phyloP scores from a whole-genome alignment of 2,113 vertebrate genomes.

The Puma concolor region DNA sequence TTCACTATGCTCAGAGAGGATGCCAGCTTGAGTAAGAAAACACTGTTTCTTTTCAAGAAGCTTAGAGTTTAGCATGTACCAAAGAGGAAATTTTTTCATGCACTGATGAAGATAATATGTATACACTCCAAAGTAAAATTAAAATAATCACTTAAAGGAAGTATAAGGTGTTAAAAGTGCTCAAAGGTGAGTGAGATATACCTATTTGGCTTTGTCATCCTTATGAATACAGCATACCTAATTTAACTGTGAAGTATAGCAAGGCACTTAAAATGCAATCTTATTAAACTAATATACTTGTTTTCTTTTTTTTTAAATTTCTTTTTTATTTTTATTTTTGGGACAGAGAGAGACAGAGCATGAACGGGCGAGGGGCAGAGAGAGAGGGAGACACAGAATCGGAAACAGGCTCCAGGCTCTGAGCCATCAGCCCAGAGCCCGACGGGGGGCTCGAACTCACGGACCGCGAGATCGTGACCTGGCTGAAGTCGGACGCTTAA shows the following conservation, averaged over 20 bases:
- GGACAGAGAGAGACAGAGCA: too few relatives aligned
- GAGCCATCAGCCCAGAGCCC: too few relatives aligned
- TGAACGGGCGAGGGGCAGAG: too few relatives aligned
- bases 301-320: too few relatives aligned
- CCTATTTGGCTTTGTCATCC: neutral
- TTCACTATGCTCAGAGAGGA: neutral
- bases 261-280: neutral
- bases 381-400: too few relatives aligned
- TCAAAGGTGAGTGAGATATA: neutral
- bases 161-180: neutral
- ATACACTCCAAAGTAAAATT: neutral
- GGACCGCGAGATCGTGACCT: too few relatives aligned
- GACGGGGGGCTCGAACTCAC: too few relatives aligned
- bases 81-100: neutral
- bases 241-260: neutral
- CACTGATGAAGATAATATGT: neutral
- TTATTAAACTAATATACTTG: neutral
- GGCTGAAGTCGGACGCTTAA: too few relatives aligned
- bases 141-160: slow-evolving; percentile 2
- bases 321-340: too few relatives aligned
- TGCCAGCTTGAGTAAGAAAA: neutral
- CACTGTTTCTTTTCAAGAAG: neutral
- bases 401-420: too few relatives aligned
- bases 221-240: neutral
- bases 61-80: neutral